Evolutionary conservation across 2,113 vertebrate species (phyloP), one percentile per base, ranked within the genome.

Genomic region (Prunella fulvescens): DNA sequence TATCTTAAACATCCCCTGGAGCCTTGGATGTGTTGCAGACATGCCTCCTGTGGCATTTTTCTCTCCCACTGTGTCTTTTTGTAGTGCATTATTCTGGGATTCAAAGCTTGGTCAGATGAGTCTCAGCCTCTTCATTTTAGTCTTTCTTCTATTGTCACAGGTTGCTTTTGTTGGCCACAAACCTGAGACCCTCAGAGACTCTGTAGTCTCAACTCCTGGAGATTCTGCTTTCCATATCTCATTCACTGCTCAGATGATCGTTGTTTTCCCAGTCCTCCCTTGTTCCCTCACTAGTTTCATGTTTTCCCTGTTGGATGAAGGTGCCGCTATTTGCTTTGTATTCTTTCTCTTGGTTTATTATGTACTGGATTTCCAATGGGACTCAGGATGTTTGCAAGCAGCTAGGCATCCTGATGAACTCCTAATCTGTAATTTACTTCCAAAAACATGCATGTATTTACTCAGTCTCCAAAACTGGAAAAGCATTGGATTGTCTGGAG

Each of bases 1-100:
- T 31, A 12, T 23, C 7, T 33, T 65, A 61, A 40, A 53, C 9
- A 11, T 53, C 10, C 12, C 16, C 13, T 40, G 23, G n/a, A 77
- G 33, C 53, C 26, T 66, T 47, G 48, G 14, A 54, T 51, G 19
- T 45, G 7, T 64, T 82, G 19, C 33, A 86, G 37, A 22, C 11
- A 4, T 5, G 4, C n/a, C 29, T 76, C 12, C 51, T 39, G 29
- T 29, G 23, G 7, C 10, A 9, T 3, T 56, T 3, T 53, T 20
- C 26, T 45, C 35, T 56, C 6, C 33, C 1, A 0, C 6, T 5
- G 2, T 1, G 2, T 17, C 6, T 53, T 87, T 70, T 69, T 47
- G 37, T 37, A 42, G 19, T 35, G 14, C 3, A 13, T 40, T 19
- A 53, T 64, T 6, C 31, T 65, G 22, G 14, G 9, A 50, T 66